Percentiles rank a stretch among this genome's conserved stretches.
These are phyloP conservation scores for Montifringilla adamsi DNA, from an alignment of 2,113 vertebrate genomes.

Conservation along the genomic window DNA sequence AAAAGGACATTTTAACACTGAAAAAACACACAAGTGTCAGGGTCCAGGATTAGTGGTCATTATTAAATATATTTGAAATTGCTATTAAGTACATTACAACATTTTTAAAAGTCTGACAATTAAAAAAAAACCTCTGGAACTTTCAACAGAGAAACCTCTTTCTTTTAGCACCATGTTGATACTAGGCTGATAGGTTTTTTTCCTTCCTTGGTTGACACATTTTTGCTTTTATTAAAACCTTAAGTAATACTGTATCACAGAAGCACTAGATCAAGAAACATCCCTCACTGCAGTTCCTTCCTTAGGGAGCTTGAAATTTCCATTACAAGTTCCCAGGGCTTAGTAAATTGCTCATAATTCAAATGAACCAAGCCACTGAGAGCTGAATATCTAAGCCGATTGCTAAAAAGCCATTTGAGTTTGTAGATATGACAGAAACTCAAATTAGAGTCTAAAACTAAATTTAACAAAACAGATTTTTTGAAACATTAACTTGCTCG, in stretches of 20 bases:
- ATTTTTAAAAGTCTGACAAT: not conserved
- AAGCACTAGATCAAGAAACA: not conserved
- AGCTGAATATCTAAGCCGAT: not conserved
- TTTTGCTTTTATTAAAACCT: not conserved
- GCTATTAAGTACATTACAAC: not conserved
- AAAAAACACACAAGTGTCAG: not conserved
- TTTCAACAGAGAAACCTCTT: not conserved
- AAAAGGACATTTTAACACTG: accelerated
- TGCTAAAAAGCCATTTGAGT: not conserved
- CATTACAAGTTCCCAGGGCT: not conserved
- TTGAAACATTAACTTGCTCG: not conserved
- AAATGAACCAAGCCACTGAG: not conserved
- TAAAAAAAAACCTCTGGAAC: not conserved
- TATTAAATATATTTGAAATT: not conserved
- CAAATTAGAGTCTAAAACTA: not conserved
- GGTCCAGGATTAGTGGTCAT: not conserved
- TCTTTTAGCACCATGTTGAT: not conserved
- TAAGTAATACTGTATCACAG: not conserved
- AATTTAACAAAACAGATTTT: not conserved
- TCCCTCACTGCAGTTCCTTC: not conserved
- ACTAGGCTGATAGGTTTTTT: not conserved
- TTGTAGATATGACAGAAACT: not conserved
- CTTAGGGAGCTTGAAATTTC: not conserved
- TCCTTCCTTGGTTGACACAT: not conserved
- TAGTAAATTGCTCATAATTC: not conserved